Evolutionary conservation across 1,140 invertebrate species (phyloP), one percentile per base, ranked within the genome.

Genomic region (Drosophila pseudoobscura): DNA sequence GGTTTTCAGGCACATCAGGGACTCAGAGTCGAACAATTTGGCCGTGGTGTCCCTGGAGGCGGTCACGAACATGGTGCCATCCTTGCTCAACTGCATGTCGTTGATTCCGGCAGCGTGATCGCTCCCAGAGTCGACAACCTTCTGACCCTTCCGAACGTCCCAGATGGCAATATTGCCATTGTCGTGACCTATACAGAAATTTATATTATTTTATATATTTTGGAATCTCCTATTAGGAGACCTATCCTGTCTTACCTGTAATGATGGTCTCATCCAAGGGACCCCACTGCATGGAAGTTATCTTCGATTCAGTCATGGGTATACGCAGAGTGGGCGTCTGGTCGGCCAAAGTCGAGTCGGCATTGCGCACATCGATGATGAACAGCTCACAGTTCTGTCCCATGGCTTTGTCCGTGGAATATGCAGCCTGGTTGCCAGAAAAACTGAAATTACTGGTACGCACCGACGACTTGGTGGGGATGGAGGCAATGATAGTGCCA

Each of bases 41-140:
- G 98, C 96, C 13, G 98, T 97, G 66, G 95, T 94, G 92, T 99
- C 98, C 92, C 98, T 97, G 1, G 97, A 98, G 3, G 98, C 97
- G 4, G 98, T 98, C 13, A 99, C 97, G 85, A 99, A 97, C 97
- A 99, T 98, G 2, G 96, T 97, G 17, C 96, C 95, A 92, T 99
- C 98, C 85, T 96, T 96, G 44, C 96, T 97, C 69, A 96, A 93
- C 92, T 99, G 98, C 95, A 99, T 97, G 90, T 99, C 98, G 91
- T 98, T 99, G 62, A 99, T 98, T 74, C 96, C 94, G 46, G 94
- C 94, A 1, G 94, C 95, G 91, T 99, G 98, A 69, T 96, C 97
- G 70, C 95, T 94, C 13, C 95, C 93, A 8, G 94, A 94, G 72
- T 95, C 95, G 1, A 96, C 91, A 1, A 96, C 92, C 90, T 96